phyloP scores from a whole-genome alignment of 2,797 vertebrate genomes.

The Carcharodon carcharias region DNA sequence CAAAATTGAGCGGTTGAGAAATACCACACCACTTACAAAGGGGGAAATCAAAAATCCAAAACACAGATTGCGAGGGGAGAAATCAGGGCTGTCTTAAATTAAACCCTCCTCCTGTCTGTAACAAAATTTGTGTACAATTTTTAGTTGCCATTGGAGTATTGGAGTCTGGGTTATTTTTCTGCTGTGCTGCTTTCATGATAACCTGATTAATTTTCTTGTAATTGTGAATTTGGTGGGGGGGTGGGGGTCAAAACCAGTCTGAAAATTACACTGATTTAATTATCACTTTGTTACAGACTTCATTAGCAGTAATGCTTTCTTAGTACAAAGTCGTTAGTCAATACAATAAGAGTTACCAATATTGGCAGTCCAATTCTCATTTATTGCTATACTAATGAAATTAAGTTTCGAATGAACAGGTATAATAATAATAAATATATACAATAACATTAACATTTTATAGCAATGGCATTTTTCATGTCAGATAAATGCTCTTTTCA shows the following conservation, averaged over 20 bases:
- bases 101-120: no score
- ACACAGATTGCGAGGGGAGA: no score
- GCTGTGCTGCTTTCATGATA: slow-evolving; percentile 54
- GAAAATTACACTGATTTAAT: slow-evolving; percentile 75
- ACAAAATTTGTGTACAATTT: no score
- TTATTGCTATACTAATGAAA: not conserved
- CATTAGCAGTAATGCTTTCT: slow-evolving; percentile 63
- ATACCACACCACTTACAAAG: no score
- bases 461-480: not conserved
- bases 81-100: no score
- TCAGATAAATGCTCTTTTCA: not conserved
- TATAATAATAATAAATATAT: not conserved
- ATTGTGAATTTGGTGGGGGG: slow-evolving; percentile 73
- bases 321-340: slow-evolving; percentile 39
- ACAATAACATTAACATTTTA: not conserved
- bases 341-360: slow-evolving; percentile 39
- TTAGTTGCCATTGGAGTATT: no score
- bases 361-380: not conserved
- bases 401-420: not conserved
- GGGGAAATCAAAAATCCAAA: no score
- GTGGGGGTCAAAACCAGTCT: slow-evolving; percentile 69
- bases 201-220: slow-evolving; percentile 69
- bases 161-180: not conserved
- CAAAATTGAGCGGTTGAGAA: no score
- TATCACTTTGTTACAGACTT: slow-evolving; percentile 72